Evolutionary conservation across 2,888 invertebrate genomes (phyloP).

Genomic region (Camptogramma bilineatum): DNA sequence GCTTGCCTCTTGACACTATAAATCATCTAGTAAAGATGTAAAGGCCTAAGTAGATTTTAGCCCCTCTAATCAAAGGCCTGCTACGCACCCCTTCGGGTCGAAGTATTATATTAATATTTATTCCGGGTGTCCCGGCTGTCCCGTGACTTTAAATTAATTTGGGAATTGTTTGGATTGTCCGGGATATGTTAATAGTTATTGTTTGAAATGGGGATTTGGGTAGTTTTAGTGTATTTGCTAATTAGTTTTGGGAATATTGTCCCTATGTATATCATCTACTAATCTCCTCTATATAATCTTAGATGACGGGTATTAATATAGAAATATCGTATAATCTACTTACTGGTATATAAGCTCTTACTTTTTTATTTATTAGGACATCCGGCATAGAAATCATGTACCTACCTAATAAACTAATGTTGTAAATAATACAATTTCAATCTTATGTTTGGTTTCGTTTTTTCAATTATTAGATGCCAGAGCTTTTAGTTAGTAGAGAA

Average conservation of each 20-base stretch:
- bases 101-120: slow-evolving; percentile 80
- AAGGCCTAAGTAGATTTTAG: too few relatives aligned
- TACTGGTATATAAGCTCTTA: too few relatives aligned
- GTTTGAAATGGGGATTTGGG: slow-evolving; percentile 46
- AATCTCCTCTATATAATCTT: neutral
- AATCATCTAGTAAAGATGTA: too few relatives aligned
- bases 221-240: slow-evolving; percentile 56
- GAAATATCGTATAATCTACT: neutral
- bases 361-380: too few relatives aligned
- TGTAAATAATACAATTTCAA: too few relatives aligned
- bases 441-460: too few relatives aligned
- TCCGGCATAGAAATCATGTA: too few relatives aligned
- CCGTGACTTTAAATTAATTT: slow-evolving; percentile 73
- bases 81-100: slow-evolving; percentile 25
- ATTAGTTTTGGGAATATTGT: slow-evolving; percentile 55
- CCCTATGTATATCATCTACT: slow-evolving; percentile 31
- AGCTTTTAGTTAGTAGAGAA: too few relatives aligned
- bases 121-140: slow-evolving; percentile 69
- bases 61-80: slow-evolving; percentile 8
- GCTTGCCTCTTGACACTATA: too few relatives aligned
- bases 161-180: slow-evolving; percentile 58
- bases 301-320: neutral
- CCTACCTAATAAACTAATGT: too few relatives aligned
- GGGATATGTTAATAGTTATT: slow-evolving; percentile 54
- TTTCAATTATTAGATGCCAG: too few relatives aligned